These are phyloP conservation scores for Pseudocheirus occidentalis DNA, from an alignment of 2,797 vertebrate genomes.

Conservation along the genomic window DNA sequence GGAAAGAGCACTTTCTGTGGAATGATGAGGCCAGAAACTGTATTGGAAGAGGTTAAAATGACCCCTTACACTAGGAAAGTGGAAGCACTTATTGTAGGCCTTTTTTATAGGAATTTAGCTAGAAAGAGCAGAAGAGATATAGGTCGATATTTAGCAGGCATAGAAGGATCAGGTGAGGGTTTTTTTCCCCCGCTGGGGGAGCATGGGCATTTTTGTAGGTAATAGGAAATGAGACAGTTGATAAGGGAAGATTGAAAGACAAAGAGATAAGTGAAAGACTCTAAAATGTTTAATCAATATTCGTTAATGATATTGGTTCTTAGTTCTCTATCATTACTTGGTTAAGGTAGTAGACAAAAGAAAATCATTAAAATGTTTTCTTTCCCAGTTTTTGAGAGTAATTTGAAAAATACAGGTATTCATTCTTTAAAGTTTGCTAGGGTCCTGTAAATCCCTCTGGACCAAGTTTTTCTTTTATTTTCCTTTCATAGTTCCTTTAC, in stretches of 20 bases:
- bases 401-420: background rate
- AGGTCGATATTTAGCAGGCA: background rate
- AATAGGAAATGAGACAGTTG: background rate
- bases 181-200: no score
- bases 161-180: background rate
- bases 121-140: background rate
- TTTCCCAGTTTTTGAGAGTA: background rate
- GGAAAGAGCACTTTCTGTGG: background rate
- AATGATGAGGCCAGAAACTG: background rate
- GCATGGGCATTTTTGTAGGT: background rate
- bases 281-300: background rate
- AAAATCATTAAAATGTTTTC: background rate
- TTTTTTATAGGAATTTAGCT: background rate
- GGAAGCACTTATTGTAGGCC: background rate
- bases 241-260: background rate
- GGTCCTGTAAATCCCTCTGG: background rate
- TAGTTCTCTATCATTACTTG: background rate
- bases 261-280: background rate
- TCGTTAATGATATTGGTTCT: background rate
- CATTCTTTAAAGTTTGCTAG: background rate
- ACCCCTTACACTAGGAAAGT: background rate
- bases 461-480: no score
- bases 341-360: background rate
- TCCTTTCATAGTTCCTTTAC: no score
- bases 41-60: background rate